Evolutionary conservation across 2,888 invertebrate genomes (phyloP).

Genomic region (Nebria salina): DNA sequence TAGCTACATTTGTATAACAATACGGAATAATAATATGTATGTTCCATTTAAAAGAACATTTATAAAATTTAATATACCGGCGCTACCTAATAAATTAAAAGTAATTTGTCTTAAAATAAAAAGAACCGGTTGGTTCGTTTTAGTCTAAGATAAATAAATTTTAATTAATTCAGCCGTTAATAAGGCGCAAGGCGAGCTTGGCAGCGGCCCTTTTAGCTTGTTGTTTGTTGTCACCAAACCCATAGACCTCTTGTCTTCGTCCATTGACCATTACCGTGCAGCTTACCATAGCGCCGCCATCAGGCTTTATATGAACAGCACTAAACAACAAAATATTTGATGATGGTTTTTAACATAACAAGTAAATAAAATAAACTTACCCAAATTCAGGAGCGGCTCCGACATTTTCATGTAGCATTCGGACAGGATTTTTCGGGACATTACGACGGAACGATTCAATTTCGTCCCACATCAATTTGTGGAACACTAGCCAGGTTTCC

Average conservation of each 20-base stretch:
- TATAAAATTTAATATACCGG: too few relatives aligned
- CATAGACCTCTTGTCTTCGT: slow-evolving; percentile 69
- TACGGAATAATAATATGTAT: too few relatives aligned
- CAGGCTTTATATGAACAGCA: slow-evolving; percentile 44
- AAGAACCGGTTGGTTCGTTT: not conserved
- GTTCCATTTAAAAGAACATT: too few relatives aligned
- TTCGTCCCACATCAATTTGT: slow-evolving; percentile 85
- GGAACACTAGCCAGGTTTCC: slow-evolving; percentile 83
- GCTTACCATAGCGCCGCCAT: slow-evolving; percentile 67
- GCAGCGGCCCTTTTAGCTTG: slow-evolving; percentile 82
- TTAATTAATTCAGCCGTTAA: not conserved
- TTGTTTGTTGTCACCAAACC: slow-evolving; percentile 75
- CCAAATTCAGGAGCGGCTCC: slow-evolving; percentile 79
- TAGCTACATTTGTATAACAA: too few relatives aligned
- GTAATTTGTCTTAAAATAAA: slow-evolving; percentile 10
- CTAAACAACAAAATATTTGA: not conserved
- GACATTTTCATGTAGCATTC: slow-evolving; percentile 83
- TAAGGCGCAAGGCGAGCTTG: slow-evolving; percentile 75
- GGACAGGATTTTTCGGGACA: slow-evolving; percentile 91
- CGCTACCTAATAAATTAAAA: not conserved
- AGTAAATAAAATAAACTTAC: slow-evolving; percentile 60
- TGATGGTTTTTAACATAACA: too few relatives aligned
- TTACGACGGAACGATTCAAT: slow-evolving; percentile 82
- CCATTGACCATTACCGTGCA: slow-evolving; percentile 72
- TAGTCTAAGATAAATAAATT: not conserved